Conservation (phyloP, 2,888 invertebrate species). For the Thera britannica region DNA sequence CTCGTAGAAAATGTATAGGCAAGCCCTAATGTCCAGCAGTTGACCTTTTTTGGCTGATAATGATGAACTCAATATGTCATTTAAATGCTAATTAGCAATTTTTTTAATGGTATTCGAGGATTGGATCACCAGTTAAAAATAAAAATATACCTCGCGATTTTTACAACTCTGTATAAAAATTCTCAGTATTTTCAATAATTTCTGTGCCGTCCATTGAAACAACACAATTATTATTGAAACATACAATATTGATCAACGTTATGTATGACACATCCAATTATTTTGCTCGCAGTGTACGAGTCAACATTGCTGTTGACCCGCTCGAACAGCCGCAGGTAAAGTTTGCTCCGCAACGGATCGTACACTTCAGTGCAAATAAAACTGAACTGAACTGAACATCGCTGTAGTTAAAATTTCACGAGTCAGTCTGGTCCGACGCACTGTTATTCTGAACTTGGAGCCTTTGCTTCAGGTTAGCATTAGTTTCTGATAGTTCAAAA, state of each 20-base stretch:
- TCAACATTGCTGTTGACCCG: conserved; percentile 25
- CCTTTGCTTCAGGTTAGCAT: conserved; percentile 10
- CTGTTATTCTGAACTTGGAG: conserved; percentile 52
- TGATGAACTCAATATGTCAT: too few species aligned
- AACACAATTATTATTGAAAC: conserved; percentile 16
- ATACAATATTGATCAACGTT: conserved; percentile 24
- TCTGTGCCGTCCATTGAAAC: not conserved
- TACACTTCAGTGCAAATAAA: conserved; percentile 68
- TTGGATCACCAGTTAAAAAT: too few species aligned
- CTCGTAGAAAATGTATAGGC: too few species aligned
- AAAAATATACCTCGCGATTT: too few species aligned
- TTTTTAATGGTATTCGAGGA: too few species aligned
- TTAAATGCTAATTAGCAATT: too few species aligned
- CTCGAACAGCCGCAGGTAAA: conserved; percentile 23
- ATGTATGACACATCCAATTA: conserved; percentile 29
- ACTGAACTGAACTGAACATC: conserved; percentile 62
- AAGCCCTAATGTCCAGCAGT: too few species aligned
- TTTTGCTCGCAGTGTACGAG: conserved; percentile 29
- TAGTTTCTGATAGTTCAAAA: conserved; percentile 2
- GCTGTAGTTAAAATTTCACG: conserved; percentile 72
- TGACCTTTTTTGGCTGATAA: too few species aligned
- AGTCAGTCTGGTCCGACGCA: conserved; percentile 51
- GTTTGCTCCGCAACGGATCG: conserved; percentile 36
- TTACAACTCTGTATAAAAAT: not conserved
- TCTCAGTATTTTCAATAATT: not conserved